Base-by-base conservation (phyloP, 2,888 invertebrate genomes). In the Heliconius ethilla region DNA sequence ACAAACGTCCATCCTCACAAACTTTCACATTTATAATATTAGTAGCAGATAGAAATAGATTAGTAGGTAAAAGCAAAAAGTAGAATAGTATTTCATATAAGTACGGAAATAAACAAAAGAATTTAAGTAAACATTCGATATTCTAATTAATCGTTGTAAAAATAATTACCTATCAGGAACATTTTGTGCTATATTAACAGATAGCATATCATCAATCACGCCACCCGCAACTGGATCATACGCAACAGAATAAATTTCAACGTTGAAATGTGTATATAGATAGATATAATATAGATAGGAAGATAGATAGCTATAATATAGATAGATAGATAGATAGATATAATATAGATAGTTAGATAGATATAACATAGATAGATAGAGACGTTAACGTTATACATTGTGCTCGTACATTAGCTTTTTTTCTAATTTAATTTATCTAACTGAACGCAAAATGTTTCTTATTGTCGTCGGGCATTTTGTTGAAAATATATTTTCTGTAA, bases 191-290 rank as follows among this genome's bases (percentile, higher is more conserved):
- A 70, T 77, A 74, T 67, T 59, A 67, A 67, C 67, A 67, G 40
- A 67, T 67, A 40, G 55, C 45, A 37, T 10, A 70, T 80, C 75
- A 78, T 80, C 74, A 78, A 78, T 80, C 78, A 80, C 40, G 51
- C 15, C 22, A 40, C 55, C 69, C 77, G 69, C 76, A 70, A 76
- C 77, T 77, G 55, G 63, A 63, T 55, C 37, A 27, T 25, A 77
- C 72, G 65, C 70, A 76, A 55, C 45, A 37, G 37, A 70, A 63
- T 62, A 33, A 67, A 74, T 70, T 75, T 59, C 51, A 51, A 76
- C 55, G 13, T 22, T n/a, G n/a, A 75, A 27, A 27, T 29, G 33
- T 51, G 25, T 45, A 25, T n/a, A 51, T 25, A 45, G 18, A 63
- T n/a, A 59, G 55, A 22, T 59, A 59, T 59, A 59, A 37, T 37